Evolutionary conservation across 2,888 invertebrate species (phyloP).

Genomic region (Saturnia japonica): DNA sequence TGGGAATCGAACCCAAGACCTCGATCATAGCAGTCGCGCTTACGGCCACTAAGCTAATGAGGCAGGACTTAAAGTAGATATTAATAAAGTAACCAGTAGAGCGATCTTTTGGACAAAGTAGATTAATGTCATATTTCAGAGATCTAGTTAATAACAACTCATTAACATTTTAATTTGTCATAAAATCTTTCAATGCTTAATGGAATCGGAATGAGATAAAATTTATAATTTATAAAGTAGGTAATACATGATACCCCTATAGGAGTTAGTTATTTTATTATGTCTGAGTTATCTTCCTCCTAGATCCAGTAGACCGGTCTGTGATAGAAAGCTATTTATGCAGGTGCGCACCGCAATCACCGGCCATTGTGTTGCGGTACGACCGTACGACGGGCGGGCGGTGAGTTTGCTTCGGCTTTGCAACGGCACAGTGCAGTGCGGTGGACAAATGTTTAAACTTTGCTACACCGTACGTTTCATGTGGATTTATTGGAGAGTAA

Average conservation of each 20-base stretch:
- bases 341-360: slow-evolving; percentile 71
- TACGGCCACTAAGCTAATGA: no score
- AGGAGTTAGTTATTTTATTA: background rate
- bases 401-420: slow-evolving; percentile 23
- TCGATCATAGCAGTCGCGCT: no score
- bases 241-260: background rate
- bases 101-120: background rate
- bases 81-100: background rate
- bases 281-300: background rate
- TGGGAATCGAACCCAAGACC: no score
- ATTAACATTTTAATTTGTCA: no score
- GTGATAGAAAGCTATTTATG: slow-evolving; percentile 57
- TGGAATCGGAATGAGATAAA: no score
- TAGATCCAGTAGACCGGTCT: slow-evolving; percentile 34
- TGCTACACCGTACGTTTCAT: background rate
- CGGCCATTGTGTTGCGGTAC: slow-evolving; percentile 60
- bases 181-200: no score
- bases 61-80: no score
- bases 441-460: slow-evolving; percentile 9
- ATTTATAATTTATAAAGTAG: no score
- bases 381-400: no score
- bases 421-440: slow-evolving; percentile 12
- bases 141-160: background rate
- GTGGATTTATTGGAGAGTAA: slow-evolving; percentile 9
- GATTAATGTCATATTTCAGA: background rate